phyloP scores from a whole-genome alignment of 2,888 invertebrate species.

The Hydraecia micacea region DNA sequence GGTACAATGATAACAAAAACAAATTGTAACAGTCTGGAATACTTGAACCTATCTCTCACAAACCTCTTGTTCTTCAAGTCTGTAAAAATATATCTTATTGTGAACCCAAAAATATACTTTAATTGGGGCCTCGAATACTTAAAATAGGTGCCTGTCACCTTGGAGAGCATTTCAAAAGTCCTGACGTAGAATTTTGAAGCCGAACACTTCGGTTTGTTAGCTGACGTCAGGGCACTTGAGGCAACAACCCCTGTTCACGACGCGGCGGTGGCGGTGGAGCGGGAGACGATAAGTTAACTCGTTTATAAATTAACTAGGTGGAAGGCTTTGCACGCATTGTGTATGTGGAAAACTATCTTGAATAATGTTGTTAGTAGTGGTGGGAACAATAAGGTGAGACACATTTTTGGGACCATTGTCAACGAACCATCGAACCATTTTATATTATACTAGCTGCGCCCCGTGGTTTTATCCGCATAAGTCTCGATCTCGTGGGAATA shows the following conservation, averaged over 20 bases:
- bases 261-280: constrained; percentile 28
- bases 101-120: constrained; percentile 45
- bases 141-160: constrained; percentile 77
- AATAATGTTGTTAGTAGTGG: background rate
- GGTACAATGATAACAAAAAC: background rate
- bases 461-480: too few species aligned
- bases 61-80: constrained; percentile 2
- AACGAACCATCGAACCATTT: too few species aligned
- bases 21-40: constrained; percentile 2
- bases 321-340: constrained; percentile 4
- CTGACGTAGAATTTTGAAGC: constrained; percentile 79
- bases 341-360: constrained; percentile 10
- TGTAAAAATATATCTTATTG: constrained; percentile 33
- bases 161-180: constrained; percentile 76
- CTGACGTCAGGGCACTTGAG: constrained; percentile 72
- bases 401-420: background rate
- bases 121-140: constrained; percentile 71
- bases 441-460: too few species aligned
- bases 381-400: background rate
- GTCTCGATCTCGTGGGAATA: too few species aligned
- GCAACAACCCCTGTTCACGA: constrained; percentile 62
- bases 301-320: constrained; percentile 48
- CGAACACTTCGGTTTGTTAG: constrained; percentile 75
- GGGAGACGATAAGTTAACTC: constrained; percentile 53
- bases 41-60: background rate